phyloP scores from a whole-genome alignment of 2,888 invertebrate genomes.

The Limnephilus rhombicus region DNA sequence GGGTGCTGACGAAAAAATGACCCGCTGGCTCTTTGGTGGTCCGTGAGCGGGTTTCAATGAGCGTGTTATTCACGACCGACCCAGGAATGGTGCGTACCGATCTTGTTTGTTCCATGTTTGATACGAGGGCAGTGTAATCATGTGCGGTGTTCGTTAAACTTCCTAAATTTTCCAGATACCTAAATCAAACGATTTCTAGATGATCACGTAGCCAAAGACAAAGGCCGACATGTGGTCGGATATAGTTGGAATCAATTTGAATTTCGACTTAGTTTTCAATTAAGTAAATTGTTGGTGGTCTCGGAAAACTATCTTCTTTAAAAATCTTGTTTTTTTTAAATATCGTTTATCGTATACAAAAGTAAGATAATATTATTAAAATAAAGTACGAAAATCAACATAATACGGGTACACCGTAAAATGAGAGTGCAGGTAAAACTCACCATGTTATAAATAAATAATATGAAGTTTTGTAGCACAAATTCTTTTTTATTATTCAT shows the following conservation, averaged over 20 bases:
- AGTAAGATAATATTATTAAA: neutral
- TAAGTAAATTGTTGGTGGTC: neutral
- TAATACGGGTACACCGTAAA: neutral
- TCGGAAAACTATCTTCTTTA: neutral
- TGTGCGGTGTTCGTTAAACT: no score
- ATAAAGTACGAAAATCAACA: neutral
- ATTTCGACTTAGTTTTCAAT: neutral
- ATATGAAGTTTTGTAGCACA: neutral
- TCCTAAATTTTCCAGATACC: neutral
- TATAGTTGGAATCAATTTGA: no score
- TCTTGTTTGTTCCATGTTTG: neutral
- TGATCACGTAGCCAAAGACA: neutral
- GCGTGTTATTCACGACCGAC: no score
- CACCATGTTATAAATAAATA: neutral
- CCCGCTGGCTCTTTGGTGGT: no score
- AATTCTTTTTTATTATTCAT: neutral
- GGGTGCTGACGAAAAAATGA: no score
- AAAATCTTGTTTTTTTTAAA: no score
- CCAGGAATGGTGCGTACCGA: no score
- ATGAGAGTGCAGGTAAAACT: neutral
- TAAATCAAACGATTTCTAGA: neutral
- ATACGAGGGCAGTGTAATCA: no score
- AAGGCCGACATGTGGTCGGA: no score
- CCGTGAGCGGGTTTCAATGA: no score
- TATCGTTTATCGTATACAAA: no score